Evolutionary conservation across 1,140 invertebrate species (phyloP).

Genomic region (Pseudoatta argentina): DNA sequence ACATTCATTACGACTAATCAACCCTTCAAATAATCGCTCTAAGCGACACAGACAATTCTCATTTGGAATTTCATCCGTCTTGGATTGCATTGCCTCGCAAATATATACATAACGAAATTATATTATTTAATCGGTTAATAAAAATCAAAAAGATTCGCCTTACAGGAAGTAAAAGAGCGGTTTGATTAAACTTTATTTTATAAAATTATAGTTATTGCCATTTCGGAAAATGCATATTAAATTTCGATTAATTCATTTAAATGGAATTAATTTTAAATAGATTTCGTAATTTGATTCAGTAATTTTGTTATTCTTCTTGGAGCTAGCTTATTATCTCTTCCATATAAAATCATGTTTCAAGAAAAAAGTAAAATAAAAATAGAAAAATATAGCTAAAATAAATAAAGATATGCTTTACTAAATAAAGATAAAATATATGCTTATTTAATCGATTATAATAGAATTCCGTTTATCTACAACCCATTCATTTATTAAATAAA

Average conservation of each 20-base stretch:
- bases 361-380: neutral
- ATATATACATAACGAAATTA: conserved; percentile 47
- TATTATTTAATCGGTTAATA: conserved; percentile 62
- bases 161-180: neutral
- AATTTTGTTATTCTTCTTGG: neutral
- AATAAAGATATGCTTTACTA: neutral
- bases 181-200: neutral
- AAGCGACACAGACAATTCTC: conserved; percentile 63
- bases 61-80: conserved; percentile 41
- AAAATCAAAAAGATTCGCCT: conserved; percentile 47
- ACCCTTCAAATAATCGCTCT: conserved; percentile 69
- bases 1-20: conserved; percentile 77
- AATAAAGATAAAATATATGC: conserved; percentile 1
- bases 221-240: neutral
- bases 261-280: neutral
- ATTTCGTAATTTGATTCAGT: neutral
- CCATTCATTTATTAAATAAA: too few relatives aligned
- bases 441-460: neutral
- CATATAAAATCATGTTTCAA: too few relatives aligned
- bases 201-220: neutral
- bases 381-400: neutral
- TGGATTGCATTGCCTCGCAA: conserved; percentile 60
- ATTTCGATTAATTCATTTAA: neutral
- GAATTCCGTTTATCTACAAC: too few relatives aligned
- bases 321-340: too few relatives aligned